Percentiles rank a stretch among this genome's conserved stretches.
phyloP scores from a whole-genome alignment of 1,140 invertebrate genomes.

The Aphis craccivora region DNA sequence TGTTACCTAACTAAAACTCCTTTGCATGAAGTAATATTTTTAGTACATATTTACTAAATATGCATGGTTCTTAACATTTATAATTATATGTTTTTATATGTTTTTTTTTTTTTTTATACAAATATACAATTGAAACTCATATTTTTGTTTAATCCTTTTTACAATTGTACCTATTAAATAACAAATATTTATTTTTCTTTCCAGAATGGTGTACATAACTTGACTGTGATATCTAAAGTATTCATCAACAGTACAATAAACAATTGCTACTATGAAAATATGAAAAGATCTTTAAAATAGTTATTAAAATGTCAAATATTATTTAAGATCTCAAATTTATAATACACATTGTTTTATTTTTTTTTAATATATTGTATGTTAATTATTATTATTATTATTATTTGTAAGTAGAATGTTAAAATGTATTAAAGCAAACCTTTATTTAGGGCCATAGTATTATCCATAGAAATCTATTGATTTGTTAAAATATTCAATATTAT shows the following conservation, averaged over 20 bases:
- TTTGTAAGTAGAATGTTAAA: background rate
- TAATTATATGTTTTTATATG: no score
- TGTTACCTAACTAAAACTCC: background rate
- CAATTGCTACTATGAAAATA: background rate
- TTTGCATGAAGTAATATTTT: constrained; percentile 19
- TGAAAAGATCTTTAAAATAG: background rate
- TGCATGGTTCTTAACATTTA: background rate
- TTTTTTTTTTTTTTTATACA: background rate
- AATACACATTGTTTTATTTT: background rate
- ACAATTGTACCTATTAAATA: no score
- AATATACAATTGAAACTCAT: background rate
- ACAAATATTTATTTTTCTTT: background rate
- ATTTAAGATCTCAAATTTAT: background rate
- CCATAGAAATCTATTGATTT: background rate
- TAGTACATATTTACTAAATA: background rate
- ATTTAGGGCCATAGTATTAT: background rate
- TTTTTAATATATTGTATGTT: background rate
- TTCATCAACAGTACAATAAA: background rate
- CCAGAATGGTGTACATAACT: background rate
- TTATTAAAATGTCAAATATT: background rate
- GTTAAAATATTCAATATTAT: background rate
- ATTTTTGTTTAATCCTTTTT: background rate
- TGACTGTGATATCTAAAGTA: background rate
- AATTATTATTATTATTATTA: background rate
- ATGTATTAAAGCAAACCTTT: background rate